Evolutionary conservation across 2,797 vertebrate genomes (phyloP).

Genomic region (Phrynocephalus forsythii): DNA sequence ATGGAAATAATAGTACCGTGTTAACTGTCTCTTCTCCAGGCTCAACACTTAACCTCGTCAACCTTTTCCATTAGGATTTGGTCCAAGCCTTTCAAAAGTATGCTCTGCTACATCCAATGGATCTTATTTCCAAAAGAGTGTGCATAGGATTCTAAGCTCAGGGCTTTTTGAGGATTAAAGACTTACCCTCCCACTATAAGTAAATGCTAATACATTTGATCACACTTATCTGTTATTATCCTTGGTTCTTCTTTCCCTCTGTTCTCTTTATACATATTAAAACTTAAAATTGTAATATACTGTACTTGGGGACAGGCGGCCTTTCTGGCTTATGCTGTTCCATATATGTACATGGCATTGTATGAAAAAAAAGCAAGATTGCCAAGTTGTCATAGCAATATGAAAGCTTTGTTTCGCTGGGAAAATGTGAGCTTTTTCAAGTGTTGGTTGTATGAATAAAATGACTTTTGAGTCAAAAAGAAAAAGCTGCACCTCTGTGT

Average conservation of each 20-base stretch:
- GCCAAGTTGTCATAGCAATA: constrained; percentile 21
- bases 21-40: background rate
- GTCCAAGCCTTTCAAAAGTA: background rate
- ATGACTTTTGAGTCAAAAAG: constrained; percentile 18
- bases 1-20: background rate
- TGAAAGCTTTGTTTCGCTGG: constrained; percentile 17
- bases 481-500: background rate
- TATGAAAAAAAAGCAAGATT: background rate
- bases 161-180: background rate
- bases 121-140: background rate
- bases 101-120: background rate
- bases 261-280: background rate
- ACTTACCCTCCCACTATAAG: background rate
- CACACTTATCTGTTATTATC: background rate
- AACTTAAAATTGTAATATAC: background rate
- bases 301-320: background rate
- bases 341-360: background rate
- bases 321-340: background rate
- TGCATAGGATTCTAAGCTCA: background rate
- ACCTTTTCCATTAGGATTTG: background rate
- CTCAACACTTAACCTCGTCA: background rate
- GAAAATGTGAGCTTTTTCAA: constrained; percentile 34
- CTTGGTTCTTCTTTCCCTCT: background rate
- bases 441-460: constrained; percentile 35
- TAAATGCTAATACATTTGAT: background rate